phyloP scores from a whole-genome alignment of 1,140 invertebrate genomes.

The Trichomalopsis sarcophagae region DNA sequence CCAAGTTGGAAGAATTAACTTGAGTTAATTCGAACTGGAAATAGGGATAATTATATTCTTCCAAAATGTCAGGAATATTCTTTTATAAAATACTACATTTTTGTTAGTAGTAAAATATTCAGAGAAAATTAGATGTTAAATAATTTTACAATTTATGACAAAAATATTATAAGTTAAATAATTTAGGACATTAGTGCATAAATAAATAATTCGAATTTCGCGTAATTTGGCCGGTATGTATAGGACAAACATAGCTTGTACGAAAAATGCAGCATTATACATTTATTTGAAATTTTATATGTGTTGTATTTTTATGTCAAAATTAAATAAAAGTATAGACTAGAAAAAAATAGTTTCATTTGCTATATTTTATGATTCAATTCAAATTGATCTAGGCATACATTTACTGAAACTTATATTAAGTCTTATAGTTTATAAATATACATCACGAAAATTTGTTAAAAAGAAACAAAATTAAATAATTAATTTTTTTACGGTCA shows the following conservation, averaged over 20 bases:
- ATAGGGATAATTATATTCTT: constrained; percentile 53
- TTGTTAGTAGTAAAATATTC: background rate
- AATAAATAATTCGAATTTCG: constrained; percentile 12
- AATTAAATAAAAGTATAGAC: constrained; percentile 59
- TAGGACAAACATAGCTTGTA: background rate
- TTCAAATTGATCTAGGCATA: background rate
- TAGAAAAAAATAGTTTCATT: constrained; percentile 60
- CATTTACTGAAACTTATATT: constrained; percentile 18
- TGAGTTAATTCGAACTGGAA: constrained; percentile 71
- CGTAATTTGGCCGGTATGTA: constrained; percentile 18
- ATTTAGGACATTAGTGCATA: background rate
- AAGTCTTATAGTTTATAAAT: constrained; percentile 33
- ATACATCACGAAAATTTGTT: background rate
- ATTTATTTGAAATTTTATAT: background rate
- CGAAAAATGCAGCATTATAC: constrained; percentile 36
- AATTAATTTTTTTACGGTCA: constrained; percentile 18
- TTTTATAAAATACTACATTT: constrained; percentile 51
- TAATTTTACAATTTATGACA: constrained; percentile 44
- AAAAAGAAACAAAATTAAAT: constrained; percentile 1
- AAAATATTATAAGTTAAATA: constrained; percentile 24
- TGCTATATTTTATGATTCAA: constrained; percentile 17
- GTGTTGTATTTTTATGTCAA: constrained; percentile 44
- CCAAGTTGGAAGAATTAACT: constrained; percentile 70
- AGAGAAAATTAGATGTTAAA: constrained; percentile 61
- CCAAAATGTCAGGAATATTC: constrained; percentile 60